Percentiles rank a stretch among this genome's conserved stretches.
Conservation (phyloP, 2,797 vertebrate species). For the Tapera naevia region DNA sequence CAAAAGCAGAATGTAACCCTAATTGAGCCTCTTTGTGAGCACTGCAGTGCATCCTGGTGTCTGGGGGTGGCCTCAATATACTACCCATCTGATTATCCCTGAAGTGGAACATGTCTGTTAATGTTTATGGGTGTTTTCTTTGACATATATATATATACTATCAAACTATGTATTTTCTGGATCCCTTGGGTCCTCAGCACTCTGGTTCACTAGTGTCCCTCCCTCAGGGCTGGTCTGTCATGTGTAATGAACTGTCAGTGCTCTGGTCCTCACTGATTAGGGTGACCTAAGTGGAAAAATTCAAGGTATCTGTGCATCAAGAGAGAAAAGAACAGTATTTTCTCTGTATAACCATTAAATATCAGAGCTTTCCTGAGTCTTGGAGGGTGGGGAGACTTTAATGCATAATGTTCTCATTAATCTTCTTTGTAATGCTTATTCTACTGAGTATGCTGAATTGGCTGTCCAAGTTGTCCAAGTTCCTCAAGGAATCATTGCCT, state of each 20-base stretch:
- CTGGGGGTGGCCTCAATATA: not conserved
- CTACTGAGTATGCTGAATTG: not conserved
- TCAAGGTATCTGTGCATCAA: not conserved
- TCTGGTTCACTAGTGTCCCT: not conserved
- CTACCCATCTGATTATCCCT: not conserved
- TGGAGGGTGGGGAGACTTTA: not conserved
- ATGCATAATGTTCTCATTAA: not conserved
- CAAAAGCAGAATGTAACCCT: not conserved
- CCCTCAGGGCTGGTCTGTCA: conserved; percentile 6
- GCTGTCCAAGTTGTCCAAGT: not conserved
- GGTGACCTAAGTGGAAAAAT: not conserved
- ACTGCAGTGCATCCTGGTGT: not conserved
- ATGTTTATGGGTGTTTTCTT: not conserved
- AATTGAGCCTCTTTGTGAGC: not conserved
- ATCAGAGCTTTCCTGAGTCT: not conserved
- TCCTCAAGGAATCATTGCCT: not conserved
- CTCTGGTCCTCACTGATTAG: not conserved
- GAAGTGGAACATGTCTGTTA: not conserved
- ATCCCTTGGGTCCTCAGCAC: not conserved
- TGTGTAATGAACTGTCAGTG: conserved; percentile 21
- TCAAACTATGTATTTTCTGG: not conserved
- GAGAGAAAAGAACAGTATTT: not conserved
- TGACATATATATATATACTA: not conserved
- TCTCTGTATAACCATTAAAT: not conserved
- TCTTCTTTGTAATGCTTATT: not conserved